Evolutionary conservation across 2,113 vertebrate genomes (phyloP).

Genomic region (Phaethornis superciliosus): DNA sequence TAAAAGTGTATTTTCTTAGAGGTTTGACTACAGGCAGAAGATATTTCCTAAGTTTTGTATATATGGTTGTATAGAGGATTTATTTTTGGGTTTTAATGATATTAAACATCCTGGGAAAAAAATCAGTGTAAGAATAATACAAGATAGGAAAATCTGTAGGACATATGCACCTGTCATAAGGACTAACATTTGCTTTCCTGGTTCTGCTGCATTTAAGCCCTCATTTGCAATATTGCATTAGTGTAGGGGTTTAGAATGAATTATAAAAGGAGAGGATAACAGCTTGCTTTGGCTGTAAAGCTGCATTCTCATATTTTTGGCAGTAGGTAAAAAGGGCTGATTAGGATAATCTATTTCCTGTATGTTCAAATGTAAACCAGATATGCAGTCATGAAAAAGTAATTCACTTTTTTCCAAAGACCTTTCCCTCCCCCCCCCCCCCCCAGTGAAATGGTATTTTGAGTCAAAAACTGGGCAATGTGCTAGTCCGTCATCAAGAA

Average conservation of each 20-base stretch:
- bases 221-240: conserved; percentile 23
- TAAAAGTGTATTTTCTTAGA: background rate
- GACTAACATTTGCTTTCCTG: background rate
- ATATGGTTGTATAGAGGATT: background rate
- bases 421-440: too few species aligned
- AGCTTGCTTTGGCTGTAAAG: conserved; percentile 46
- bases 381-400: background rate
- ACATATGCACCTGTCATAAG: background rate
- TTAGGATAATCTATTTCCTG: conserved; percentile 40
- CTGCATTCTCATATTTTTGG: conserved; percentile 8
- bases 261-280: background rate
- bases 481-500: background rate
- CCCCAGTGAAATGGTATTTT: background rate
- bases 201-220: background rate
- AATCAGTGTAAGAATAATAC: background rate
- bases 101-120: background rate
- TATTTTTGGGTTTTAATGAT: background rate
- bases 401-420: background rate
- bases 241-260: background rate
- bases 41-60: background rate
- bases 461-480: background rate
- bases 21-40: background rate
- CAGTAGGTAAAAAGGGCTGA: conserved; percentile 9
- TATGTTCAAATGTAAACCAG: conserved; percentile 39
- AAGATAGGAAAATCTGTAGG: background rate